Evolutionary conservation across 2,113 vertebrate genomes (phyloP).

Genomic region (Orientallactaga bullata): DNA sequence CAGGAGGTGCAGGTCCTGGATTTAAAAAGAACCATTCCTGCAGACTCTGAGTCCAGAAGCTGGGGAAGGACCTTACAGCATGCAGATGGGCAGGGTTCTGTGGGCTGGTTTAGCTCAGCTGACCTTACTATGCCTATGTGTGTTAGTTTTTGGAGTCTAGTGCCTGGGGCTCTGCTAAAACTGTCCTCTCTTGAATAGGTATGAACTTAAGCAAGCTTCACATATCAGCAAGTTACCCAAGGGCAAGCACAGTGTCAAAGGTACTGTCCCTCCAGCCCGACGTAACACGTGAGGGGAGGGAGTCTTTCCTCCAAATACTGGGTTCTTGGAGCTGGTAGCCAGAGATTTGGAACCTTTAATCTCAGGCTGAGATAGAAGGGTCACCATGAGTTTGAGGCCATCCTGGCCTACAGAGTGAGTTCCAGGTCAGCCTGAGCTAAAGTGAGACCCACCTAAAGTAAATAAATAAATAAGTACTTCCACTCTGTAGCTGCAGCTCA

Average conservation of each 20-base stretch:
- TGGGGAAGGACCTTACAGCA: background rate
- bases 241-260: conserved; percentile 99
- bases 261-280: conserved; percentile 82
- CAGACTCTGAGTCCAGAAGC: background rate
- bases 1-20: rapidly evolving
- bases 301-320: background rate
- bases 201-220: conserved; percentile 97
- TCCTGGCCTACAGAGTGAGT: too few species aligned
- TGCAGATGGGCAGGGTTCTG: background rate
- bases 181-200: conserved; percentile 87
- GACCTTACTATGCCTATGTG: background rate
- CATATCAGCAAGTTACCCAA: conserved; percentile 97
- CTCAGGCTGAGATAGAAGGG: too few species aligned
- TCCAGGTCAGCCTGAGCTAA: too few species aligned
- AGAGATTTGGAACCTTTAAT: too few species aligned
- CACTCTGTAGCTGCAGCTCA: background rate
- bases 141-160: background rate
- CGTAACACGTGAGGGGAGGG: too few species aligned
- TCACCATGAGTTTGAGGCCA: too few species aligned
- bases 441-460: too few species aligned
- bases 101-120: rapidly evolving
- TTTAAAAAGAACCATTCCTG: rapidly evolving
- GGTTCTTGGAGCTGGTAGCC: background rate
- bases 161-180: background rate
- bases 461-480: too few species aligned